Evolutionary conservation across 2,888 invertebrate species (phyloP), one percentile per base, ranked within the genome.

Genomic region (Therioaphis trifolii): DNA sequence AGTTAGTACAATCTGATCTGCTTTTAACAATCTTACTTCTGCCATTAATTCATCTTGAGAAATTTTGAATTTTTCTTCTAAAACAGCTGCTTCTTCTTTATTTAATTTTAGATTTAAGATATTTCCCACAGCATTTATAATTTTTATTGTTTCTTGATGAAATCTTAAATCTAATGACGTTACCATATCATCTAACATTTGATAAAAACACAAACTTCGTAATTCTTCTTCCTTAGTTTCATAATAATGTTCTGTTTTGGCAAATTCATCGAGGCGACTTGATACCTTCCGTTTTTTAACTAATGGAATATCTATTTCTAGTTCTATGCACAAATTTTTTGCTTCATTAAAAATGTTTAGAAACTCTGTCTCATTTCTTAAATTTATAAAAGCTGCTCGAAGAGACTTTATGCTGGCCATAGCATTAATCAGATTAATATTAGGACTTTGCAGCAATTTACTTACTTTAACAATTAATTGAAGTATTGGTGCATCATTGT

Each of bases 391-490:
- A 24, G 74, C 12, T 55, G 52, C n/a, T 35, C 55, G 74, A 27
- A 74, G 35, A 55, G n/a, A 74, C 74, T 74, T 74, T 9, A 74
- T 29, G 35, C 55, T 74, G n/a, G 55, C 21, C 74, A 74, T 74
- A 35, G n/a, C 43, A 74, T 55, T 74, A 55, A 74, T 74, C 2
- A 74, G 74, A 74, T 74, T 74, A n/a, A 74, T 74, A 55, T 74
- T 0, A 2, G 74, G 35, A 74, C 74, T 74, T 55, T 74, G 74
- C 21, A 74, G 14, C 55, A 74, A 74, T 74, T 74, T 61, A 46
- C 61, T 76, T 24, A 76, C 43, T 76, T 76, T 76, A 76, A 76
- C 61, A 14, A 61, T 76, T 76, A 76, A 61, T 18, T 76, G 75
- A 76, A 76, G 27, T 24, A 76, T 46, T 24, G 24, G 24, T 61